Evolutionary conservation across 1,140 invertebrate species (phyloP).

Genomic region (Steinernema feltiae): DNA sequence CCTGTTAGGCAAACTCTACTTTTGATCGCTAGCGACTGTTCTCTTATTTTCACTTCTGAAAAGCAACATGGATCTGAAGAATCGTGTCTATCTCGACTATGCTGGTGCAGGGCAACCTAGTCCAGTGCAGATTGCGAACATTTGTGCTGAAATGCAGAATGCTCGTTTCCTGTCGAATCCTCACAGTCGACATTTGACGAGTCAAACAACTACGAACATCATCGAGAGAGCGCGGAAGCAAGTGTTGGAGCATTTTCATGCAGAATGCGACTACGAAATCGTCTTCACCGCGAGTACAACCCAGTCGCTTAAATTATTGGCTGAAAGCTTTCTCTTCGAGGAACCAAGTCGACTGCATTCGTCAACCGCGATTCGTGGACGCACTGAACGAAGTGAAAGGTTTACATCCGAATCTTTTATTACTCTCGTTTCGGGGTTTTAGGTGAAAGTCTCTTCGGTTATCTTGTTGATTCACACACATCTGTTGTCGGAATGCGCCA

Average conservation of each 20-base stretch:
- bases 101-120: background rate
- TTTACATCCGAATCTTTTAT: slow-evolving; percentile 59
- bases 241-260: background rate
- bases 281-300: slow-evolving; percentile 87
- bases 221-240: background rate
- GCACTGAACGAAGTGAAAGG: background rate
- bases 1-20: no score
- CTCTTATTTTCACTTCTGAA: no score
- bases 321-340: slow-evolving; percentile 71
- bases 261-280: slow-evolving; percentile 68
- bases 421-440: slow-evolving; percentile 7
- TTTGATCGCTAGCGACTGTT: no score
- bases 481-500: slow-evolving; percentile 85
- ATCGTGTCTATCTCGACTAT: background rate
- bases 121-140: background rate
- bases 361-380: background rate
- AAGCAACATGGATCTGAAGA: no score
- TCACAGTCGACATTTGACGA: background rate
- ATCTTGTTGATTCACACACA: slow-evolving; percentile 85
- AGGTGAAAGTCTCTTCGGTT: slow-evolving; percentile 65
- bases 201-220: slow-evolving; percentile 6
- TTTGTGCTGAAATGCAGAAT: background rate
- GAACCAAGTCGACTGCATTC: background rate
- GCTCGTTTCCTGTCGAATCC: background rate
- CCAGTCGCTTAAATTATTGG: slow-evolving; percentile 72